A percentile compares a stretch with the other conserved stretches of the same genome.
phyloP scores from a whole-genome alignment of 2,888 invertebrate genomes.

The Epiblema foenella region DNA sequence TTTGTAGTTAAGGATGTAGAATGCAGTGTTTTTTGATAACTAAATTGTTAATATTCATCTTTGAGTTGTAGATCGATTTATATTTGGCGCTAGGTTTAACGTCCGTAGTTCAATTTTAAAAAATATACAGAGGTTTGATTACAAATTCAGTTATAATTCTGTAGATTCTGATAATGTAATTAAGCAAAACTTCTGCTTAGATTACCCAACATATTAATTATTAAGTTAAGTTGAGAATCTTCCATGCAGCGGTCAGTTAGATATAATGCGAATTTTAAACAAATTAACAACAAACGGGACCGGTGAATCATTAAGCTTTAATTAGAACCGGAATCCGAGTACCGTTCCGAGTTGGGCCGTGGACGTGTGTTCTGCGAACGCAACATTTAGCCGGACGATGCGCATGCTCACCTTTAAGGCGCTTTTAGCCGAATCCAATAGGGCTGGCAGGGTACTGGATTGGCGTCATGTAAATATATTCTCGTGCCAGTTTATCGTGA shows the following conservation, averaged over 20 bases:
- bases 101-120: too few species aligned
- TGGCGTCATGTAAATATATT: too few species aligned
- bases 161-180: too few species aligned
- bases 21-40: neutral
- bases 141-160: too few species aligned
- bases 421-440: too few species aligned
- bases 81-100: neutral
- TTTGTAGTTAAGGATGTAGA: constrained; percentile 45
- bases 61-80: too few species aligned
- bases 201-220: too few species aligned
- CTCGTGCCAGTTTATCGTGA: too few species aligned
- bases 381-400: constrained; percentile 59
- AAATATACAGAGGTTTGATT: too few species aligned
- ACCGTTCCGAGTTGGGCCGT: constrained; percentile 68
- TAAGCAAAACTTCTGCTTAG: too few species aligned
- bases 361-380: constrained; percentile 69
- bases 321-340: constrained; percentile 76
- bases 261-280: constrained; percentile 70
- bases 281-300: constrained; percentile 66
- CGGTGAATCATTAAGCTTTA: constrained; percentile 74
- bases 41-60: too few species aligned
- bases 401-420: constrained; percentile 4
- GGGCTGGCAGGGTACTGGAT: too few species aligned
- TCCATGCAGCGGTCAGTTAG: constrained; percentile 61
- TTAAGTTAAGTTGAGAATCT: constrained; percentile 48